These are phyloP conservation scores for Diabrotica balteata DNA, from an alignment of 2,888 invertebrate species.

Conservation along the genomic window DNA sequence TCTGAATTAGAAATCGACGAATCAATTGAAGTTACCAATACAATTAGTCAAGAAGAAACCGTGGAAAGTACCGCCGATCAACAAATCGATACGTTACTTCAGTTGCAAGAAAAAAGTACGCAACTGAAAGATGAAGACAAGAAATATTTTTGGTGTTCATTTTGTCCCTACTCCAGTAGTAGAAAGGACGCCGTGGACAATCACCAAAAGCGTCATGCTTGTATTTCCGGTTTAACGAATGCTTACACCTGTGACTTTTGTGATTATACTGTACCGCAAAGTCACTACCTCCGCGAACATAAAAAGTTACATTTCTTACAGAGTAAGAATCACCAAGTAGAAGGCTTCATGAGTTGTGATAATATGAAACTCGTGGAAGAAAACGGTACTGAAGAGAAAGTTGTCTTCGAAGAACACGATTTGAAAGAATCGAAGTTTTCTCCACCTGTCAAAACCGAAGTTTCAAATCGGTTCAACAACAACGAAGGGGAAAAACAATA, in stretches of 20 bases:
- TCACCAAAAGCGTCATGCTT: conserved; percentile 77
- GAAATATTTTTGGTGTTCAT: conserved; percentile 72
- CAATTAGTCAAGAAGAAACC: conserved; percentile 47
- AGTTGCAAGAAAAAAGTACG: conserved; percentile 61
- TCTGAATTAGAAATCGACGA: conserved; percentile 54
- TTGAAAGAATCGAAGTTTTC: conserved; percentile 44
- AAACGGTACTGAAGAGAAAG: conserved; percentile 40
- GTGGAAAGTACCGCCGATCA: conserved; percentile 68
- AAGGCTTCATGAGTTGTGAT: conserved; percentile 69
- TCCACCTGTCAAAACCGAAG: conserved; percentile 46
- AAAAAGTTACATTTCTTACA: conserved; percentile 77
- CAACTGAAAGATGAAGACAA: conserved; percentile 59
- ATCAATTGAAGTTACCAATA: conserved; percentile 44
- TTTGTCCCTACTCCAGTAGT: conserved; percentile 82
- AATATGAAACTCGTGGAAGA: conserved; percentile 63
- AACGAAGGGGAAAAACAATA: conserved; percentile 58
- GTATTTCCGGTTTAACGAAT: conserved; percentile 66
- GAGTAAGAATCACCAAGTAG: conserved; percentile 65
- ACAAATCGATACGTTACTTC: conserved; percentile 68
- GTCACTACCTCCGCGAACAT: conserved; percentile 79
- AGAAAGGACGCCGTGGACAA: conserved; percentile 76
- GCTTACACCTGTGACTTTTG: conserved; percentile 80
- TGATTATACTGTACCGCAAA: conserved; percentile 79
- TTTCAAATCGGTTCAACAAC: conserved; percentile 53
- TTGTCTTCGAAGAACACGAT: conserved; percentile 52